These are phyloP conservation scores for Saccopteryx bilineata DNA, from an alignment of 2,113 vertebrate genomes.

Conservation along the genomic window DNA sequence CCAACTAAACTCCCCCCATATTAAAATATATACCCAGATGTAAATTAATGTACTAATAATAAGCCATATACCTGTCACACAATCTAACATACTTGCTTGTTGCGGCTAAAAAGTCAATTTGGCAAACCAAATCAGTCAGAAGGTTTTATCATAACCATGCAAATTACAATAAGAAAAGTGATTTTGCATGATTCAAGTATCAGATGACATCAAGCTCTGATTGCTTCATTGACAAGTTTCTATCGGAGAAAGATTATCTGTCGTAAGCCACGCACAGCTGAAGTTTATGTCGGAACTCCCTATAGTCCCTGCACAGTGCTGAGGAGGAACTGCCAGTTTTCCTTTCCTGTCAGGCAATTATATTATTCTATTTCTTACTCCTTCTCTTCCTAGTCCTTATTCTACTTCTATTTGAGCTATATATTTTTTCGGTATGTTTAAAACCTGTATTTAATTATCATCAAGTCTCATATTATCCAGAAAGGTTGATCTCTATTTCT, in stretches of 20 bases:
- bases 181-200: constrained; percentile 18
- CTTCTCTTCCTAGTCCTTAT: background rate
- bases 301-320: background rate
- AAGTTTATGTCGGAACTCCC: background rate
- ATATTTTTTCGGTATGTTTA: background rate
- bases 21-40: background rate
- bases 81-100: background rate
- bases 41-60: background rate
- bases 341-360: background rate
- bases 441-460: background rate
- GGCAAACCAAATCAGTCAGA: background rate
- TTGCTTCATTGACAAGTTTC: background rate
- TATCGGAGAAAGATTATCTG: background rate
- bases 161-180: background rate
- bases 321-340: background rate
- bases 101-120: background rate
- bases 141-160: background rate
- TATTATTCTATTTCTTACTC: background rate
- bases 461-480: background rate
- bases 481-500: background rate
- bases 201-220: background rate
- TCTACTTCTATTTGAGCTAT: background rate
- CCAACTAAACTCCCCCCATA: background rate
- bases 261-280: background rate
- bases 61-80: background rate